Evolutionary conservation across 64 coral and sea anemone species (phyloP).

Genomic region (Stichodactyla mertensii): DNA sequence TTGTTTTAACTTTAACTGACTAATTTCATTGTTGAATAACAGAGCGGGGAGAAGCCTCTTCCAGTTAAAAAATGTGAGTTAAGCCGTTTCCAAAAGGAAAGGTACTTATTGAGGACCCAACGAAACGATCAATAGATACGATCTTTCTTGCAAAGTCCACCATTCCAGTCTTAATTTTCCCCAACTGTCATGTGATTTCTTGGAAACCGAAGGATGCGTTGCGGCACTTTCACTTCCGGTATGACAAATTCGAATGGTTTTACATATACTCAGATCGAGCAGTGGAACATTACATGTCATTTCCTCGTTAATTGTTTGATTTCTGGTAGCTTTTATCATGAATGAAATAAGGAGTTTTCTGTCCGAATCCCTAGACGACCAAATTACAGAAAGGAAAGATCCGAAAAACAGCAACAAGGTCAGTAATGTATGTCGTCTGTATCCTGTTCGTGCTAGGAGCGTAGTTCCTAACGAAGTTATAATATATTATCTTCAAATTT

Average conservation of each 20-base stretch:
- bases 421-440: not conserved
- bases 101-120: no score
- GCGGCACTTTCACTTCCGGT: not conserved
- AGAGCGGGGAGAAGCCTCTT: no score
- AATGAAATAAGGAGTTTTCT: not conserved
- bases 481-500: not conserved
- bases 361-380: not conserved
- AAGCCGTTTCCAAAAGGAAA: no score
- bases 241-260: not conserved
- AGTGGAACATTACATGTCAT: no score
- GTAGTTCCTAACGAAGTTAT: not conserved
- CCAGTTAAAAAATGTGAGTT: no score
- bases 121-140: no score
- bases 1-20: no score
- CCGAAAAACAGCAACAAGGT: not conserved
- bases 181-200: not conserved
- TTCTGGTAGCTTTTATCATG: not conserved
- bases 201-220: not conserved
- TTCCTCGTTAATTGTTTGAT: not conserved
- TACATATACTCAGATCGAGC: not conserved
- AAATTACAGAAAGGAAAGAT: not conserved
- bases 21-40: no score
- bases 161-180: not conserved
- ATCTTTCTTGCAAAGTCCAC: not conserved
- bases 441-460: no score